Evolutionary conservation across 2,888 invertebrate genomes (phyloP).

Genomic region (Operophtera brumata): DNA sequence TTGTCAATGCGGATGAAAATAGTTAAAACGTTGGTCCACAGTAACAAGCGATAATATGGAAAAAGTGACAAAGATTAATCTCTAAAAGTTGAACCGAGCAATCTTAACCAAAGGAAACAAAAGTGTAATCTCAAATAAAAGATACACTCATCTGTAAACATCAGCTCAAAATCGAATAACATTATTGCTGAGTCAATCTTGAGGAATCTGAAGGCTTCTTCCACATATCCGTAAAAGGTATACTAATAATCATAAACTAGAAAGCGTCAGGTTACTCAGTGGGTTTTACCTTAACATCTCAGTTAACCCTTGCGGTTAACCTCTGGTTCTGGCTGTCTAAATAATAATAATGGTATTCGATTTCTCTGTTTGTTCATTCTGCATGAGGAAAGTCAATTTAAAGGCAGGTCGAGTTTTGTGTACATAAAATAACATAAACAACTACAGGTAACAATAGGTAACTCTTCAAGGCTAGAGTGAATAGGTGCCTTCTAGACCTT

Average conservation of each 20-base stretch:
- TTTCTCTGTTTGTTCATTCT: conserved; percentile 25
- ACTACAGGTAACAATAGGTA: no score
- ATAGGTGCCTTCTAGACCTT: no score
- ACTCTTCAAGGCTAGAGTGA: no score
- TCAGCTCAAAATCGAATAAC: conserved; percentile 3
- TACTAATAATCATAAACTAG: conserved; percentile 13
- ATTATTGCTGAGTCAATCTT: conserved; percentile 16
- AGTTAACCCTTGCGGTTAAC: conserved; percentile 29
- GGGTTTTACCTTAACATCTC: conserved; percentile 28
- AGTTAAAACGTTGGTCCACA: conserved; percentile 5
- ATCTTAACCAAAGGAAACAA: background rate
- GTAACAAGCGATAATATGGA: background rate
- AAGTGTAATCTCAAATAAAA: background rate
- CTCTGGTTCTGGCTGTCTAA: conserved; percentile 3
- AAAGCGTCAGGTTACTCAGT: conserved; percentile 24
- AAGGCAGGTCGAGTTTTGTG: conserved; percentile 13
- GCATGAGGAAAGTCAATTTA: conserved; percentile 18
- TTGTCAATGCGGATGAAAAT: conserved; percentile 15
- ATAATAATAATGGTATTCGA: conserved; percentile 14
- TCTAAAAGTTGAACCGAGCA: background rate
- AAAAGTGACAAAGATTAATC: background rate
- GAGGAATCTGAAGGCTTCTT: conserved; percentile 15
- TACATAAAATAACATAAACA: conserved; percentile 2
- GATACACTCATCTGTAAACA: background rate
- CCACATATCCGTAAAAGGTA: conserved; percentile 9